These are phyloP conservation scores for Xestia ashworthii DNA, from an alignment of 2,888 invertebrate genomes.

Conservation along the genomic window DNA sequence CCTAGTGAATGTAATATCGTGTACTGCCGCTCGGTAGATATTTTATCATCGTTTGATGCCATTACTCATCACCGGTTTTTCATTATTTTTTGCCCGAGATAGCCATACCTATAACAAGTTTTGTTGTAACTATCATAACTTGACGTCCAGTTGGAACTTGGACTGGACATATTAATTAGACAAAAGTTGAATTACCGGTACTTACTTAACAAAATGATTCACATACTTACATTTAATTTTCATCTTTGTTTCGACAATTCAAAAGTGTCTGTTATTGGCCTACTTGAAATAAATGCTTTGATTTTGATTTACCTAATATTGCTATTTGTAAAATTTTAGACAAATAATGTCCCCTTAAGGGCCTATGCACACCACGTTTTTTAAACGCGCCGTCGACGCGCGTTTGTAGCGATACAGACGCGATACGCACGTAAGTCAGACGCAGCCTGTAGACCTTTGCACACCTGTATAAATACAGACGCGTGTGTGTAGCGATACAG, in stretches of 20 bases:
- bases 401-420: too few species aligned
- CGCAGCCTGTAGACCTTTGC: too few species aligned
- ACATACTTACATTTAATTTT: too few species aligned
- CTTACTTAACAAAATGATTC: slow-evolving; percentile 25
- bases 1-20: slow-evolving; percentile 35
- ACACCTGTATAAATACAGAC: too few species aligned
- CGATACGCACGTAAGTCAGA: too few species aligned
- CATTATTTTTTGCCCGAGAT: slow-evolving; percentile 56
- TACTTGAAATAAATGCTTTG: too few species aligned
- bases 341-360: slow-evolving; percentile 9
- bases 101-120: slow-evolving; percentile 58
- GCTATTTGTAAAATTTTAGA: slow-evolving; percentile 16
- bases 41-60: slow-evolving; percentile 57
- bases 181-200: slow-evolving; percentile 31
- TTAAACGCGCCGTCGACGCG: too few species aligned
- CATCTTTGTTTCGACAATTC: too few species aligned
- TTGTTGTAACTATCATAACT: slow-evolving; percentile 45
- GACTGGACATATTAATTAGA: slow-evolving; percentile 40
- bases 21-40: slow-evolving; percentile 36
- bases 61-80: slow-evolving; percentile 67
- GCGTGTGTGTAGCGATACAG: too few species aligned
- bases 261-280: too few species aligned
- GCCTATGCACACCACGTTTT: too few species aligned
- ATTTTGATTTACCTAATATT: too few species aligned
- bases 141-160: slow-evolving; percentile 39